Evolutionary conservation across 2,113 vertebrate genomes (phyloP), one percentile per base, ranked within the genome.

Genomic region (Mustelus asterias): DNA sequence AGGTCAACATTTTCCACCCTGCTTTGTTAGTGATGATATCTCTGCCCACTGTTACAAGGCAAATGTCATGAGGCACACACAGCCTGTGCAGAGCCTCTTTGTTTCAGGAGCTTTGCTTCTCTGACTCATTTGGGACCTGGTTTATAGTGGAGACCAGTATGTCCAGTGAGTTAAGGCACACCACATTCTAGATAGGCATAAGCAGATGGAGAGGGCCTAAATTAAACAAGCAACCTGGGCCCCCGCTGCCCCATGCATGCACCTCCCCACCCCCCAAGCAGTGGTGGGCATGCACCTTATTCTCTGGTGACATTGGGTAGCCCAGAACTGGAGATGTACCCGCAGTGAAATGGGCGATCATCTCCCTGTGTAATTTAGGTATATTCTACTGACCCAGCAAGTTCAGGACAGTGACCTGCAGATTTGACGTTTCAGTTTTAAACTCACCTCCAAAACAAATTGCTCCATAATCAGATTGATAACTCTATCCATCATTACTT

Each of bases 401-500:
- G n/a, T 33, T 83, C 78, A 5, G 13, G 24, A 54, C 26, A 60
- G 6, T 16, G 26, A n/a, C 29, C 54, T 92, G 54, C 29, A 63
- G 29, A 33, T 8, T 92, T 60, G 88, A 60, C 60, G 48, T 60
- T 90, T 60, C 10, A 33, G 29, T 18, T 63, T 63, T 92, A 65
- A 11, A n/a, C n/a, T 95, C 90, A 93, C 95, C 37, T 95, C 54
- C 9, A 96, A 94, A 78, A 24, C 37, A 33, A 0, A 0, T 67
- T 96, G 67, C 95, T 97, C 89, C 86, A 63, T 90, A 90, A 37
- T 33, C 3, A 96, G 24, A 95, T 72, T 54, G 41, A 10, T n/a
- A 70, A 29, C 80, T 80, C 58, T 29, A 89, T 54, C 2, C 92
- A 29, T 63, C 96, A 48, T 6, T 93, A 89, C 70, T 92, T 96